Evolutionary conservation across 2,797 vertebrate species (phyloP), one percentile per base, ranked within the genome.

Genomic region (Thalassophryne amazonica): DNA sequence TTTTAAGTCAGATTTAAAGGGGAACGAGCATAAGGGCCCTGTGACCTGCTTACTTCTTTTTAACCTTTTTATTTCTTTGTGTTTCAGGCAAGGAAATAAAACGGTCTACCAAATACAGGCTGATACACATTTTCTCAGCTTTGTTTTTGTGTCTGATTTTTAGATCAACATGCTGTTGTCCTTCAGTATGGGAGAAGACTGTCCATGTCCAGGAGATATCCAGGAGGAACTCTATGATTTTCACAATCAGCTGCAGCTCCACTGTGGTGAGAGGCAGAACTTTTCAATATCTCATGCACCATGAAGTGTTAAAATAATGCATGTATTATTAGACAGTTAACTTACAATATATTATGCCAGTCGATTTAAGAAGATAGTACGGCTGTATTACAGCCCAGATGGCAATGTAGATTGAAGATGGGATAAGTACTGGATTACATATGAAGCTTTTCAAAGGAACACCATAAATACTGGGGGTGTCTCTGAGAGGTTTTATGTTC

Each of bases 91-190:
- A n/a, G n/a, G n/a, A n/a, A n/a, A n/a, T n/a, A n/a, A n/a, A n/a
- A n/a, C n/a, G n/a, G n/a, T n/a, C n/a, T n/a, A n/a, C n/a, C n/a
- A n/a, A n/a, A n/a, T n/a, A n/a, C n/a, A n/a, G n/a, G n/a, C n/a
- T n/a, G n/a, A n/a, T n/a, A n/a, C n/a, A n/a, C n/a, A n/a, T n/a
- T n/a, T n/a, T n/a, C n/a, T n/a, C n/a, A n/a, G n/a, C n/a, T 66
- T 6, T 55, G 17, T 39, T 48, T 46, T 38, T 80, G 34, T 77
- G 12, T 72, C 47, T 64, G 45, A 32, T 36, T 87, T 87, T 46
- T 73, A 99, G 97, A 98, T 99, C 76, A 99, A 99, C 84, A 98
- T 98, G 95, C 86, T 99, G 54, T 85, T 99, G 68, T 97, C 94
- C 77, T 99, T 99, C 86, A 94, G 93, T 81, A 82, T 88, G 69